Evolutionary conservation across 2,888 invertebrate genomes (phyloP), one percentile per base, ranked within the genome.

Genomic region (Gymnocheta viridis): DNA sequence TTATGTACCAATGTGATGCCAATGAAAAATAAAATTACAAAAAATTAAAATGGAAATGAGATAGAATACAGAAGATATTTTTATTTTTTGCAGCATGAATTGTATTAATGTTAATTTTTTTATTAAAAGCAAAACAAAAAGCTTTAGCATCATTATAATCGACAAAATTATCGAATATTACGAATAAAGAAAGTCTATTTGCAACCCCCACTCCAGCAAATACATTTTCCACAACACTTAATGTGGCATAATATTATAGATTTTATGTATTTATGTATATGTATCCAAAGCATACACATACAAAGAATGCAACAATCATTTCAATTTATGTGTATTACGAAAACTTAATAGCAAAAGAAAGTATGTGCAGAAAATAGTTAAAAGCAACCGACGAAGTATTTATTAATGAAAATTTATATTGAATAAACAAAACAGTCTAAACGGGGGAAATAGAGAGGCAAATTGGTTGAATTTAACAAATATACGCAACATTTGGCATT

Each of bases 111-210:
- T 14, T n/a, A n/a, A 0, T 9, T 2, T 14, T 27, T 27, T 27
- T 27, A n/a, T 14, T 6, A 0, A 14, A 27, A 29, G 9, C 9
- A 10, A 35, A 64, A 29, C 19, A 66, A 47, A 66, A 49, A 56
- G 44, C 69, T 22, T 51, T 69, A 29, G 60, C 22, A 62, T 67
- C 60, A 69, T 78, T 67, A 62, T 62, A 67, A 72, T 67, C 66
- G 51, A 51, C 29, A 72, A 67, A 72, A 82, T 82, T 72, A 77
- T 73, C 27, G 44, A 72, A 72, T 22, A 41, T 67, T 67, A 64
- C 67, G 47, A 60, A 49, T 54, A 54, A 54, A 54, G 38, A 35
- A 51, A 72, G 41, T 60, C 14, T 44, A 5, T 9, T 3, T 64
- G 35, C 60, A 58, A 35, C 41, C 49, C 47, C 29, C 29, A 19